These are phyloP conservation scores for Ondatra zibethicus DNA, from an alignment of 2,113 vertebrate genomes.

Conservation along the genomic window DNA sequence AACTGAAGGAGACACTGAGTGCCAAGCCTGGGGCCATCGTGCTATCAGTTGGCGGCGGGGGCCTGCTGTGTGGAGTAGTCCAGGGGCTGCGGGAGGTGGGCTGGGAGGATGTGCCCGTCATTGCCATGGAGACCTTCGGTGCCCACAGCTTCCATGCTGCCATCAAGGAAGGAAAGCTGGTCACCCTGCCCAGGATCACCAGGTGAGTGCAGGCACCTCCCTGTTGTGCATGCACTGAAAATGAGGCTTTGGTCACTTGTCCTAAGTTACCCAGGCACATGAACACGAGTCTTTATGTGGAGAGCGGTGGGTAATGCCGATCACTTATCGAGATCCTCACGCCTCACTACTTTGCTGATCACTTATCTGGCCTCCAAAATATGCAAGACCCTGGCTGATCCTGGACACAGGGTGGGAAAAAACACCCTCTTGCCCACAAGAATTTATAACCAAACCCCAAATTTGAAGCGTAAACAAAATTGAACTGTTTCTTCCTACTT, in stretches of 20 bases:
- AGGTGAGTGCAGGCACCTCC: conserved; percentile 84
- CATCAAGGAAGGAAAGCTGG: conserved; percentile 86
- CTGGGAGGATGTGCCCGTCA: conserved; percentile 91
- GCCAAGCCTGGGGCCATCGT: conserved; percentile 89
- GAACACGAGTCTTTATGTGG: not conserved
- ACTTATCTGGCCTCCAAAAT: not conserved
- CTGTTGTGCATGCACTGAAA: not conserved
- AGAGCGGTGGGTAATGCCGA: too few species aligned
- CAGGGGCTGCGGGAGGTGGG: conserved; percentile 89
- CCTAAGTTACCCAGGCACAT: not conserved
- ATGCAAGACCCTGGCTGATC: not conserved
- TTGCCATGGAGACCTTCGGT: conserved; percentile 93
- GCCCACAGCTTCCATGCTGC: conserved; percentile 91
- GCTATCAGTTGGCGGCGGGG: conserved; percentile 92
- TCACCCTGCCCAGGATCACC: conserved; percentile 90
- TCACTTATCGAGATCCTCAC: not conserved
- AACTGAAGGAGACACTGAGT: conserved; percentile 87
- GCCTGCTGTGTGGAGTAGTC: conserved; percentile 92
- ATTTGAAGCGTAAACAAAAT: not conserved
- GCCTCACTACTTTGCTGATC: not conserved
- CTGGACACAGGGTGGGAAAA: too few species aligned
- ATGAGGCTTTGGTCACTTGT: not conserved
- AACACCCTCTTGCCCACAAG: not conserved
- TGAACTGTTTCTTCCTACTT: not conserved
- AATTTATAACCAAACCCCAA: not conserved